Percentiles rank a stretch among this genome's conserved stretches.
phyloP scores from a whole-genome alignment of 2,113 vertebrate species.

The Aldabrachelys gigantea region DNA sequence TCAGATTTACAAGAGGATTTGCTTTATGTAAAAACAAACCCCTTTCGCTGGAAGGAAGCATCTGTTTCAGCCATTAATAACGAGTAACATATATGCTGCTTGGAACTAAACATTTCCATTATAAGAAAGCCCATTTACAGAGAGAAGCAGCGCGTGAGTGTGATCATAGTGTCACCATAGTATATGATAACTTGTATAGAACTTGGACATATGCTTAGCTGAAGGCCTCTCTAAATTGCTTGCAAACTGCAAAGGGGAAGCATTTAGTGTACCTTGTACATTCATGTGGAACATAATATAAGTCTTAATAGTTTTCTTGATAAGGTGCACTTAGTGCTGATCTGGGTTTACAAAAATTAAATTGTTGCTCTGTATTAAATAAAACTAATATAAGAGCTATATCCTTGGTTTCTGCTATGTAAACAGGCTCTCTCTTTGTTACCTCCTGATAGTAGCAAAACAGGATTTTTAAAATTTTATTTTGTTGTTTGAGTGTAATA shows the following conservation, averaged over 20 bases:
- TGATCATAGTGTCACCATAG: conserved; percentile 45
- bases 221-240: background rate
- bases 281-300: background rate
- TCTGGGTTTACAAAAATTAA: conserved; percentile 5
- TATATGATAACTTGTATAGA: conserved; percentile 23
- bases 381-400: background rate
- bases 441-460: background rate
- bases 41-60: conserved; percentile 37
- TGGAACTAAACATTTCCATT: conserved; percentile 63
- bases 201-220: background rate
- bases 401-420: background rate
- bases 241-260: background rate
- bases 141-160: conserved; percentile 27
- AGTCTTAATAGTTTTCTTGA: background rate
- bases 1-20: conserved; percentile 52
- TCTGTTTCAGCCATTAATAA: conserved; percentile 70
- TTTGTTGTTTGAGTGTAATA: background rate
- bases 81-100: conserved; percentile 38
- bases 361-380: background rate
- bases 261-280: conserved; percentile 27
- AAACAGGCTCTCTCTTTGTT: background rate
- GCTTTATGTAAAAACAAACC: conserved; percentile 27
- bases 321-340: background rate
- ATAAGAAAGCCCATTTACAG: conserved; percentile 51
- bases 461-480: background rate